Evolutionary conservation across 2,888 invertebrate genomes (phyloP).

Genomic region (Elaeidobius kamerunicus): DNA sequence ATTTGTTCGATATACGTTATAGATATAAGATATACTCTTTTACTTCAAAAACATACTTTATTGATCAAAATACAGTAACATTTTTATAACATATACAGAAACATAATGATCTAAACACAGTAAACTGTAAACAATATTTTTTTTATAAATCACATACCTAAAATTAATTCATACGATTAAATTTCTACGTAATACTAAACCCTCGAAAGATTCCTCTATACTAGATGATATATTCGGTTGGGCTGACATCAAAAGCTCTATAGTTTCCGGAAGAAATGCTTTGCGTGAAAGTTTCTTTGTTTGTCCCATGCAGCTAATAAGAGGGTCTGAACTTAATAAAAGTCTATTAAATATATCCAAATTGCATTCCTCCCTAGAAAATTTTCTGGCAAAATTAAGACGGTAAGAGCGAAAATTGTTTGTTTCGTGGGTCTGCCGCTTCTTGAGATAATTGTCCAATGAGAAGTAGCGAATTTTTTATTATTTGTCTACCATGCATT

Average conservation of each 20-base stretch:
- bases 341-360: neutral
- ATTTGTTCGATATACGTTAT: neutral
- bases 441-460: neutral
- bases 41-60: too few species aligned
- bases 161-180: too few species aligned
- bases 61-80: too few species aligned
- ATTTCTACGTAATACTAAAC: too few species aligned
- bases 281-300: neutral
- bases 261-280: neutral
- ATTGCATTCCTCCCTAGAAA: slow-evolving; percentile 1
- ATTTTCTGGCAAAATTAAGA: neutral
- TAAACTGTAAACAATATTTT: neutral
- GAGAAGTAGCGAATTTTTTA: neutral
- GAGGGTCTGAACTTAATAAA: neutral
- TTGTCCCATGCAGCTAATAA: neutral
- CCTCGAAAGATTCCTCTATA: neutral
- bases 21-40: too few species aligned
- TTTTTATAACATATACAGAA: neutral
- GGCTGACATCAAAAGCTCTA: neutral
- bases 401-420: neutral
- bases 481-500: neutral
- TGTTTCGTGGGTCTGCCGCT: neutral
- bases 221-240: neutral
- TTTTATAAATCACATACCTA: too few species aligned
- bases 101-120: neutral